Evolutionary conservation across 2,113 vertebrate genomes (phyloP), one percentile per base, ranked within the genome.

Genomic region (Nicator chloris): DNA sequence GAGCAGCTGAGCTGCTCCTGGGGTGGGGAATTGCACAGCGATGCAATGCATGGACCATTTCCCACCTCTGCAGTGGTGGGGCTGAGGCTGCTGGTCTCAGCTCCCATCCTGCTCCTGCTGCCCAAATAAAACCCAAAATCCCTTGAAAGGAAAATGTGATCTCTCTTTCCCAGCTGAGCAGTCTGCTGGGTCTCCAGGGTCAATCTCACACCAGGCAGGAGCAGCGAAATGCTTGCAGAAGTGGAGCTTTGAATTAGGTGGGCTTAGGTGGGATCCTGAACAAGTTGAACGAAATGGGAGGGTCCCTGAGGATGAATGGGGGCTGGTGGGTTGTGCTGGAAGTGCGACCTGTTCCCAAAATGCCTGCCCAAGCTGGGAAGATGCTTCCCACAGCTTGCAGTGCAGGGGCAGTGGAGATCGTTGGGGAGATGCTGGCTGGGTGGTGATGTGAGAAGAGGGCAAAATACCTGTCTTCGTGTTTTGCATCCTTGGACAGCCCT

Each of bases 121-220:
- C 57, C 85, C 68, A 83, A 70, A 82, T 23, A n/a, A 4, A 84
- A 59, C 71, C 69, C 57, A 78, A 93, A 94, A 95, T 79, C 92
- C 79, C 79, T 94, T 82, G 82, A 79, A 94, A 93, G 79, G 85
- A 65, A 75, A 68, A 42, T 0, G 1, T 26, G 60, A 30, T 83
- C 75, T 73, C n/a, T 2, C 42, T 78, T 7, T n/a, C 85, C 76
- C 76, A 64, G 75, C 81, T 40, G 60, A 90, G 87, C 90, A 39
- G 20, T 37, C 56, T 50, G 64, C 68, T 8, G 8, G 69, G 47
- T 75, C 57, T 68, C 45, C 1, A 2, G 68, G 78, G 66, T 84
- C 90, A 66, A 3, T 42, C 59, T 70, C 33, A 20, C 33, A 20
- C 45, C 20, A 35, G 76, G 91, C 86, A 37, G 66, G 66, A 90